Evolutionary conservation across 2,888 invertebrate species (phyloP), one percentile per base, ranked within the genome.

Genomic region (Timandra comae): DNA sequence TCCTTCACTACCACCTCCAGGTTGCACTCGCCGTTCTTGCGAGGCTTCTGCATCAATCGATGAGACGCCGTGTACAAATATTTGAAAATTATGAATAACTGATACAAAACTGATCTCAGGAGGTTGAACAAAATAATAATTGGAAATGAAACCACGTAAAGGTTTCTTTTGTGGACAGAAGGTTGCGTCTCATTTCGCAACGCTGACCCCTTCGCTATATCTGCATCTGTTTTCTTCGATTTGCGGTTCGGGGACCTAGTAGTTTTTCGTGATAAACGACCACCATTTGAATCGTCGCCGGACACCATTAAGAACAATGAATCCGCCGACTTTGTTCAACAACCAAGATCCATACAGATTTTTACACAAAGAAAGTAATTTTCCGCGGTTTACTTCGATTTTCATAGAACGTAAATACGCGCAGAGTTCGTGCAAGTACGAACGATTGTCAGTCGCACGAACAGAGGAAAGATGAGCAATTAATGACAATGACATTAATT

Each of bases 91-190:
- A 95, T 89, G 84, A 94, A 94, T 77, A 95, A 88, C 81, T 95
- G 93, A 84, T 95, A 95, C 58, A 95, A 88, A 66, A 95, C 86
- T 46, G 93, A 91, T 63, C 94, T 90, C 58, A 95, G 80, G 63
- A 95, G 88, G 75, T 94, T 94, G 79, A 95, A 95, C 55, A 95
- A 87, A 80, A 95, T 91, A 71, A 95, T 93, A 54, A 95, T 90
- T 40, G 95, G 95, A 80, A 94, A 93, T 56, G 95, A 95, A 81
- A 95, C 94, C 71, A 94, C 89, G 78, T 95, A 94, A 61, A 95
- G 89, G 80, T 95, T 95, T 77, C 93, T 90, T 79, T 95, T 94
- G 81, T 95, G 95, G 63, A 95, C 93, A 37, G 94, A 93, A 63
- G 91, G 89, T 67, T 89, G 90, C 67, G 88, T 75, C 43, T 79